phyloP scores from a whole-genome alignment of 2,888 invertebrate genomes.

The Nycteola revayana region DNA sequence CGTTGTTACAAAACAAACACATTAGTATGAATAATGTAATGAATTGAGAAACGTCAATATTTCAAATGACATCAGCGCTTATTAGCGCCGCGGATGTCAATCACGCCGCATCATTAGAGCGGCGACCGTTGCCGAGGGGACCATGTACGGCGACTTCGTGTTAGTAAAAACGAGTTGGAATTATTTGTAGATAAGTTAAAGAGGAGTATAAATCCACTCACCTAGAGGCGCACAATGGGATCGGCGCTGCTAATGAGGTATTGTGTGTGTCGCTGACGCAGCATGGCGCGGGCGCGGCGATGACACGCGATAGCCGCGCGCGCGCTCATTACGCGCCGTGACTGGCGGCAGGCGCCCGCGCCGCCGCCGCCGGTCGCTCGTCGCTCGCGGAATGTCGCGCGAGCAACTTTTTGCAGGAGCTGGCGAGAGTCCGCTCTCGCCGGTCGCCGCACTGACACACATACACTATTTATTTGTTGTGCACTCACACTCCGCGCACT shows the following conservation, averaged over 20 bases:
- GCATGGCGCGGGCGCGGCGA: neutral
- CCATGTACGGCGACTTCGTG: no score
- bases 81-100: no score
- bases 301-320: conserved; percentile 1
- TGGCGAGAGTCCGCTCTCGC: conserved; percentile 6
- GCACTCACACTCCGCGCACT: neutral
- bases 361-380: neutral
- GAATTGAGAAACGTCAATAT: no score
- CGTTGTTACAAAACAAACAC: no score
- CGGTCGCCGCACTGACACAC: conserved; percentile 22
- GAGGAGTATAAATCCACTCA: neutral
- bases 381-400: conserved; percentile 15
- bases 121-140: no score
- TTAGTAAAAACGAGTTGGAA: no score
- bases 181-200: no score
- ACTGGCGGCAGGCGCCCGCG: conserved; percentile 28
- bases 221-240: neutral
- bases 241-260: conserved; percentile 15
- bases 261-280: conserved; percentile 7
- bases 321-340: conserved; percentile 43
- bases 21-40: no score
- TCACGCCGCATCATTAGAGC: no score
- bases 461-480: conserved; percentile 1
- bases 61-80: no score
- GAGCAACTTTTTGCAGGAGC: conserved; percentile 18